Evolutionary conservation across 2,113 vertebrate genomes (phyloP).

Genomic region (Galbula dea): DNA sequence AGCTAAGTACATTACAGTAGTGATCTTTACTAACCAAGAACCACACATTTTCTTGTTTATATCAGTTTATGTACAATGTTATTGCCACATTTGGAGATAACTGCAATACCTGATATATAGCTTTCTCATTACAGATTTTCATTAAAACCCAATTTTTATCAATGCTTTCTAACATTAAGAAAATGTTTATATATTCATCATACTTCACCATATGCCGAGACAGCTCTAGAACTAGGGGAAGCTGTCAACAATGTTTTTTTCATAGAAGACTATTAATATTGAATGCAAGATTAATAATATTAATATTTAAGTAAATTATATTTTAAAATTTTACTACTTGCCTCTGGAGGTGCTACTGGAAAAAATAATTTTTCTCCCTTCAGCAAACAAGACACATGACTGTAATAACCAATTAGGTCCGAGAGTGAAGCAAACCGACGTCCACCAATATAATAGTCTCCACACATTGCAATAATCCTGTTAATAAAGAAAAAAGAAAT

Average conservation of each 20-base stretch:
- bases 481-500: neutral
- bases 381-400: constrained; percentile 96
- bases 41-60: neutral
- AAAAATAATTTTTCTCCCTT: constrained; percentile 96
- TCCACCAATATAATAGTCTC: constrained; percentile 99
- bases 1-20: neutral
- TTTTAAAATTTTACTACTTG: constrained; percentile 50
- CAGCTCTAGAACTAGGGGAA: neutral
- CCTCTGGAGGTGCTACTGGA: constrained; percentile 97
- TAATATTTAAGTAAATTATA: neutral
- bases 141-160: neutral
- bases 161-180: neutral
- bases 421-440: constrained; percentile 96
- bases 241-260: neutral
- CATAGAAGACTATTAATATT: neutral
- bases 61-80: neutral
- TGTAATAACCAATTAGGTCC: constrained; percentile 98
- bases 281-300: neutral
- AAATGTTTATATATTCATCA: neutral
- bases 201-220: neutral
- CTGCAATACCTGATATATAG: neutral
- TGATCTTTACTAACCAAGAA: neutral
- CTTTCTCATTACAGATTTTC: neutral
- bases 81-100: neutral
- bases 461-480: constrained; percentile 99